A percentile compares a stretch with the other conserved stretches of the same genome.
These are phyloP conservation scores for Trogon surrucura DNA, from an alignment of 2,113 vertebrate genomes.

Conservation along the genomic window DNA sequence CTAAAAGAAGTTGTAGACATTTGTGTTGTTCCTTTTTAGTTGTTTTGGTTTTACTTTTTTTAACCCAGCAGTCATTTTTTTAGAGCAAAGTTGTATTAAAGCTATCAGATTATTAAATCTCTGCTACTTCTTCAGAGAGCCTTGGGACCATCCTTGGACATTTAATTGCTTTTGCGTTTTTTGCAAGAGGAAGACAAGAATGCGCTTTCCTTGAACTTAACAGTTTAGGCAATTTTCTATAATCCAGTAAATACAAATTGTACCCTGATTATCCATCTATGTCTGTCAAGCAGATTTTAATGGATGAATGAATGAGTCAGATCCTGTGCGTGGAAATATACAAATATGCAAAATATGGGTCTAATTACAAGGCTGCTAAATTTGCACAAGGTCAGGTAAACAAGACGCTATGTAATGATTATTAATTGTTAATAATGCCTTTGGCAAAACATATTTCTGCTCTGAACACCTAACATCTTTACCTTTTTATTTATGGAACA, in stretches of 20 bases:
- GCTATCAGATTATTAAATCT: slow-evolving; percentile 52
- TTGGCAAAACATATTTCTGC: slow-evolving; percentile 77
- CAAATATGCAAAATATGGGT: slow-evolving; percentile 85
- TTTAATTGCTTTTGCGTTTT: slow-evolving; percentile 76
- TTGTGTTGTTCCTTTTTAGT: background rate
- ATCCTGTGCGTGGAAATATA: slow-evolving; percentile 79
- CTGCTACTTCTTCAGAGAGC: slow-evolving; percentile 60
- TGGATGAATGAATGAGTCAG: slow-evolving; percentile 86
- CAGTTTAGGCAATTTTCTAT: slow-evolving; percentile 83
- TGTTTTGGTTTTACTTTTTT: background rate
- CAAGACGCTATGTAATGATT: slow-evolving; percentile 87
- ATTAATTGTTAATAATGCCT: slow-evolving; percentile 91
- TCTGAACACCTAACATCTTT: slow-evolving; percentile 76
- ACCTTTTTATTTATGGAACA: slow-evolving; percentile 65
- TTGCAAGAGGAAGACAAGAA: slow-evolving; percentile 74
- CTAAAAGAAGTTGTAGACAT: background rate
- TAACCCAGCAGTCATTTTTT: slow-evolving; percentile 20
- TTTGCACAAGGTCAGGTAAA: slow-evolving; percentile 87
- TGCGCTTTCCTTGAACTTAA: slow-evolving; percentile 78
- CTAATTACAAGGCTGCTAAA: slow-evolving; percentile 86
- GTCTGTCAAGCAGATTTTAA: slow-evolving; percentile 85
- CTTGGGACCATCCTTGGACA: slow-evolving; percentile 67
- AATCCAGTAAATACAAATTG: slow-evolving; percentile 87
- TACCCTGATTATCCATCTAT: slow-evolving; percentile 83
- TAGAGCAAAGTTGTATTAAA: slow-evolving; percentile 48